A percentile compares a stretch with the other conserved stretches of the same genome.
Evolutionary conservation across 2,888 invertebrate species (phyloP).

Genomic region (Xiphydria camelus): DNA sequence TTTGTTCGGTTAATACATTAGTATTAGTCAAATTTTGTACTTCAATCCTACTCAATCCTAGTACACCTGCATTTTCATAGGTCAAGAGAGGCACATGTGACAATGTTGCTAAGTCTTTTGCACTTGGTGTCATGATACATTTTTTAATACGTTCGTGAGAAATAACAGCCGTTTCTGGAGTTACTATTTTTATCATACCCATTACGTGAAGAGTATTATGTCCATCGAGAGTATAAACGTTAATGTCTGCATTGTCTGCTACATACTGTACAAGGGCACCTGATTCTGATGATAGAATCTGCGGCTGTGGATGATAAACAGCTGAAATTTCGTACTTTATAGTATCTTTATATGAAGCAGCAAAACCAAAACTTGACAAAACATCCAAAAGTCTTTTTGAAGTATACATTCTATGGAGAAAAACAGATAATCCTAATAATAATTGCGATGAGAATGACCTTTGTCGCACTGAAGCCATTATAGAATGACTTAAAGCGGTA

Average conservation of each 20-base stretch:
- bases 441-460: too few species aligned
- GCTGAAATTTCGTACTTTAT: slow-evolving; percentile 31
- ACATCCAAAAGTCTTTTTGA: slow-evolving; percentile 42
- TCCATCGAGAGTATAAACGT: slow-evolving; percentile 39
- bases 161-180: slow-evolving; percentile 32
- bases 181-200: slow-evolving; percentile 36
- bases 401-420: slow-evolving; percentile 44
- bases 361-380: slow-evolving; percentile 44
- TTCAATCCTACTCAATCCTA: slow-evolving; percentile 33
- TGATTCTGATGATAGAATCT: slow-evolving; percentile 30
- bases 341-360: slow-evolving; percentile 42
- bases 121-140: slow-evolving; percentile 24
- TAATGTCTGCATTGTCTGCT: slow-evolving; percentile 41
- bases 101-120: slow-evolving; percentile 28
- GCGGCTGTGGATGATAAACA: slow-evolving; percentile 29
- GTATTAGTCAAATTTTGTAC: slow-evolving; percentile 34
- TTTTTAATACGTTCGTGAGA: slow-evolving; percentile 19
- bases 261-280: slow-evolving; percentile 35
- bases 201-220: slow-evolving; percentile 39
- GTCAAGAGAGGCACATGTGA: slow-evolving; percentile 29
- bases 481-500: slow-evolving; percentile 44
- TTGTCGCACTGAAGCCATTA: slow-evolving; percentile 41
- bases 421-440: too few species aligned
- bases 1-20: slow-evolving; percentile 21
- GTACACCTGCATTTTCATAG: slow-evolving; percentile 32